These are phyloP conservation scores for Anthopleura xanthogrammica DNA, from an alignment of 92 coral and sea anemone species.

Conservation along the genomic window DNA sequence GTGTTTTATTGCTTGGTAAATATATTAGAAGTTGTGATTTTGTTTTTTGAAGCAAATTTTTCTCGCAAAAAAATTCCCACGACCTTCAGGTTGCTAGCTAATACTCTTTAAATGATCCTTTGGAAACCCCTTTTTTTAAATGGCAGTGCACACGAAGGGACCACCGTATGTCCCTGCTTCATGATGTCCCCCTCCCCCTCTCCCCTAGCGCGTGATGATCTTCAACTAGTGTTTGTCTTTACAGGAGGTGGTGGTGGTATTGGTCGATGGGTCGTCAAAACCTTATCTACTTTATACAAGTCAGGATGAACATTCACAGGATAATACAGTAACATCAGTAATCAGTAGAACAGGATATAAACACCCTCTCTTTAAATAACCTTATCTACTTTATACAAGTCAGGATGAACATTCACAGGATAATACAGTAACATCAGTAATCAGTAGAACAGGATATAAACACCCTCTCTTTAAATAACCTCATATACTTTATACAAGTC, in stretches of 20 bases:
- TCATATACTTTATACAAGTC: background rate
- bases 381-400: conserved; percentile 1
- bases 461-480: too few species aligned
- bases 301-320: conserved; percentile 1
- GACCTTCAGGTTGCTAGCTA: too few species aligned
- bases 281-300: conserved; percentile 5
- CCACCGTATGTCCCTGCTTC: background rate
- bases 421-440: background rate
- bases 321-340: too few species aligned
- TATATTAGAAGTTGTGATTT: too few species aligned
- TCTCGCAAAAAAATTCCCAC: too few species aligned
- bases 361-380: background rate
- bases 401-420: conserved; percentile 7
- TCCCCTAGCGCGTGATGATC: background rate
- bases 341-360: too few species aligned
- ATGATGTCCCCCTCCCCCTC: too few species aligned
- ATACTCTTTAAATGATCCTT: too few species aligned
- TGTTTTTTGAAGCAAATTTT: too few species aligned
- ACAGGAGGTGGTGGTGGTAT: conserved; percentile 57
- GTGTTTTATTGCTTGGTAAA: too few species aligned
- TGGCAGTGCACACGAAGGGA: conserved; percentile 33
- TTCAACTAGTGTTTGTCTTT: background rate
- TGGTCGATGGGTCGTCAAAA: conserved; percentile 53
- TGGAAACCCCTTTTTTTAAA: too few species aligned
- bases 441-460: too few species aligned